These are phyloP conservation scores for Rousettus leschenaultii DNA, from an alignment of 2,113 vertebrate species.

Conservation along the genomic window DNA sequence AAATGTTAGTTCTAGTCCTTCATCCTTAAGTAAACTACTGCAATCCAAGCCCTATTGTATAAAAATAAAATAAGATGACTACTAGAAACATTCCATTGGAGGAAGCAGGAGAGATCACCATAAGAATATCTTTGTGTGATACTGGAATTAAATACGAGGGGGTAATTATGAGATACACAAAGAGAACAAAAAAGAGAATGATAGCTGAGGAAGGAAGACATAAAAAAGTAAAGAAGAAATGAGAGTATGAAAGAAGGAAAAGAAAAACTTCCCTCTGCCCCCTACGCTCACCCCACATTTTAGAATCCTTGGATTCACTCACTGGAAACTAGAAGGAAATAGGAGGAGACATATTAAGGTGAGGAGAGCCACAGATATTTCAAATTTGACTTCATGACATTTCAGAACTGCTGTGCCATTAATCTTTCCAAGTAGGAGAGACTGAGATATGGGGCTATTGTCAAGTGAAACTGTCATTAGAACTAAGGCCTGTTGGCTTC, in stretches of 20 bases:
- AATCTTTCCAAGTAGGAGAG: constrained; percentile 2
- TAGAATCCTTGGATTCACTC: background rate
- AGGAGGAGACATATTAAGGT: background rate
- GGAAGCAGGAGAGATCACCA: background rate
- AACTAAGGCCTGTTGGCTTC: constrained; percentile 1
- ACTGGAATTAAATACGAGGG: background rate
- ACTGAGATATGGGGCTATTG: background rate
- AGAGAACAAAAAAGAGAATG: background rate
- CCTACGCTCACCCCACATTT: accelerated
- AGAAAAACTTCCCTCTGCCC: background rate
- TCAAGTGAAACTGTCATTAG: constrained; percentile 25
- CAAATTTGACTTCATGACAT: background rate
- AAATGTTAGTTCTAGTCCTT: background rate
- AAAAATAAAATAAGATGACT: background rate
- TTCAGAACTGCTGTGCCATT: background rate
- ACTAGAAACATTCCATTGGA: background rate
- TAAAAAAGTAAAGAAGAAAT: background rate
- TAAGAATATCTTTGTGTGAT: background rate
- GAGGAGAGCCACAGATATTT: background rate
- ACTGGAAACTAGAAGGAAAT: background rate
- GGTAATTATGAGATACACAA: background rate
- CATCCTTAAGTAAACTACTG: background rate
- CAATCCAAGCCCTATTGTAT: background rate
- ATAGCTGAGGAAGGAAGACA: background rate
- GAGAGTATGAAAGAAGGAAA: background rate